Evolutionary conservation across 2,888 invertebrate species (phyloP).

Genomic region (Didymodactylos carnosus): DNA sequence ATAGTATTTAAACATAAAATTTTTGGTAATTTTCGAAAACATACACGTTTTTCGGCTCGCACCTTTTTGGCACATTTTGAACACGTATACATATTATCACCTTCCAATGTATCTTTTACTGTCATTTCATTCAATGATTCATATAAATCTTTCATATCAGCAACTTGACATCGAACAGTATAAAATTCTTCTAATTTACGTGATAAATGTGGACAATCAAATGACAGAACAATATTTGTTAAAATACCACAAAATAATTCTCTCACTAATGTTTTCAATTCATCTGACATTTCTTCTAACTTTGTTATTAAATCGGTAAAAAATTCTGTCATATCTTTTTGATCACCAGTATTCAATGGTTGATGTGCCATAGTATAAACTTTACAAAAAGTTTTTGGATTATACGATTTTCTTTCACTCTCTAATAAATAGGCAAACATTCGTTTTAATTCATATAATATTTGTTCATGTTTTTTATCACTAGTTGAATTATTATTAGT

Average conservation of each 20-base stretch:
- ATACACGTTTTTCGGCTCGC: conserved; percentile 75
- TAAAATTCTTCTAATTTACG: conserved; percentile 84
- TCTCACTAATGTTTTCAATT: conserved; percentile 67
- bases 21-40: conserved; percentile 74
- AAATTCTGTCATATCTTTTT: conserved; percentile 94
- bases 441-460: conserved; percentile 52
- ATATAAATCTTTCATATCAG: conserved; percentile 81
- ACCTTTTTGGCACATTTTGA: conserved; percentile 85
- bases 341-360: conserved; percentile 79
- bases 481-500: conserved; percentile 49
- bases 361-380: conserved; percentile 82
- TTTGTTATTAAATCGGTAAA: conserved; percentile 87
- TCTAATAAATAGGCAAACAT: conserved; percentile 86
- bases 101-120: conserved; percentile 81
- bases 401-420: conserved; percentile 80
- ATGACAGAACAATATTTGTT: conserved; percentile 79
- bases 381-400: conserved; percentile 79
- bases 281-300: conserved; percentile 79
- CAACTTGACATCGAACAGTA: conserved; percentile 81
- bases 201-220: conserved; percentile 83
- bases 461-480: conserved; percentile 18
- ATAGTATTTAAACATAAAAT: conserved; percentile 87
- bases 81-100: conserved; percentile 92
- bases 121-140: conserved; percentile 89
- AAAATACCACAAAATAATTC: conserved; percentile 74